Conservation (phyloP, 2,888 invertebrate genomes). For the Lomographa bimaculata region DNA sequence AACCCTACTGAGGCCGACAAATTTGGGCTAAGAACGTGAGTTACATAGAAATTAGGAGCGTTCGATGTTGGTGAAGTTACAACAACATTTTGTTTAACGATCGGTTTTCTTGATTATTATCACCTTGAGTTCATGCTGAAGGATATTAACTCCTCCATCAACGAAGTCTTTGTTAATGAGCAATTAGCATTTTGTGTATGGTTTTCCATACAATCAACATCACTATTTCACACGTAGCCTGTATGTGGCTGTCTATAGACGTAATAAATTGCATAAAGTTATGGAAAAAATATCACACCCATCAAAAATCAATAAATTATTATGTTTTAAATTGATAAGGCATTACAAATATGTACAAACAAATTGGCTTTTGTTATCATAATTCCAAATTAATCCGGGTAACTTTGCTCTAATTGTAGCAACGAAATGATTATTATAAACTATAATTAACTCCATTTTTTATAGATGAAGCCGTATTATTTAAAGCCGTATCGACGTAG, state of each 20-base stretch:
- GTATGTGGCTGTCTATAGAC: no score
- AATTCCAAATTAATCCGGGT: constrained; percentile 32
- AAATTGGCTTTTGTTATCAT: no score
- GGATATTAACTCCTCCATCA: constrained; percentile 15
- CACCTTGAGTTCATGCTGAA: constrained; percentile 10
- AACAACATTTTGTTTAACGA: constrained; percentile 11
- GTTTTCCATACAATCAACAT: constrained; percentile 4
- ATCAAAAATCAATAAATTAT: no score
- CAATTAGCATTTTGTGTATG: constrained; percentile 25
- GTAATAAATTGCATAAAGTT: no score
- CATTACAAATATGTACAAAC: no score
- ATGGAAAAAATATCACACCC: no score
- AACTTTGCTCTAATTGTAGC: no score
- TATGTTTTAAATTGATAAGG: no score
- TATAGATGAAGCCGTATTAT: no score
- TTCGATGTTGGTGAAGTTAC: not conserved
- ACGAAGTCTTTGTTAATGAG: constrained; percentile 20
- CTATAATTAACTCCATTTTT: no score
- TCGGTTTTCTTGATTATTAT: constrained; percentile 4
- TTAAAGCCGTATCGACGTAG: constrained; percentile 31
- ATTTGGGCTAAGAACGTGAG: constrained; percentile 6
- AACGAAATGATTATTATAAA: no score
- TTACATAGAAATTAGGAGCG: constrained; percentile 3
- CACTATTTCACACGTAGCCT: no score
- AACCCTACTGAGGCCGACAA: constrained; percentile 9